These are phyloP conservation scores for Lasiommata megera DNA, from an alignment of 2,888 invertebrate species.

Conservation along the genomic window DNA sequence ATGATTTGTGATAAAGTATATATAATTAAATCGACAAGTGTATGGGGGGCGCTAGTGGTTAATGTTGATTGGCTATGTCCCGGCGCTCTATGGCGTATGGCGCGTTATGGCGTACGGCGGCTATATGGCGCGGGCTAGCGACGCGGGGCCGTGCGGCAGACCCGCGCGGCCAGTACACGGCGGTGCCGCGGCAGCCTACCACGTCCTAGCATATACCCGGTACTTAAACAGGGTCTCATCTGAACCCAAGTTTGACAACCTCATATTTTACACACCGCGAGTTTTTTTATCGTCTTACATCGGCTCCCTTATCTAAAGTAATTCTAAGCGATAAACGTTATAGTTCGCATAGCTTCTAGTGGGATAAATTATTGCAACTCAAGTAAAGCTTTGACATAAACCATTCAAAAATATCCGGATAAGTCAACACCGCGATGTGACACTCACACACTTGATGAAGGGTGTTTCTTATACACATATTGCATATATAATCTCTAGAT, in stretches of 20 bases:
- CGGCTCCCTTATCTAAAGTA: not conserved
- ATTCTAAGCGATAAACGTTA: too few relatives aligned
- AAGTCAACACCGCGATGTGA: too few relatives aligned
- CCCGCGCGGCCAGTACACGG: conserved; percentile 20
- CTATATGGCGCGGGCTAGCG: conserved; percentile 14
- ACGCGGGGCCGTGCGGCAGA: conserved; percentile 18
- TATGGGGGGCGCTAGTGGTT: conserved; percentile 2
- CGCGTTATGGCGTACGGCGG: conserved; percentile 6
- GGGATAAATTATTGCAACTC: too few relatives aligned
- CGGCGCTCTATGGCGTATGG: conserved; percentile 11
- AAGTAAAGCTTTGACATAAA: too few relatives aligned
- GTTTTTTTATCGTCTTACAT: not conserved
- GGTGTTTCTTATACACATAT: too few relatives aligned
- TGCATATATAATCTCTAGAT: too few relatives aligned
- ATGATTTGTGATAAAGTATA: not conserved
- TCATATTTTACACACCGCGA: not conserved
- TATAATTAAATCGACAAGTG: not conserved
- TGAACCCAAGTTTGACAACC: not conserved
- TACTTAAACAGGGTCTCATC: not conserved
- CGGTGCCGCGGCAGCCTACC: conserved; percentile 8
- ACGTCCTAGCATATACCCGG: conserved; percentile 9
- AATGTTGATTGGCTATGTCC: conserved; percentile 16
- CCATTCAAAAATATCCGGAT: too few relatives aligned
- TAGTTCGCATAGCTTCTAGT: too few relatives aligned
- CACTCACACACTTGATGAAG: too few relatives aligned